Evolutionary conservation across 2,888 invertebrate species (phyloP).

Genomic region (Ditylenchus weischeri): DNA sequence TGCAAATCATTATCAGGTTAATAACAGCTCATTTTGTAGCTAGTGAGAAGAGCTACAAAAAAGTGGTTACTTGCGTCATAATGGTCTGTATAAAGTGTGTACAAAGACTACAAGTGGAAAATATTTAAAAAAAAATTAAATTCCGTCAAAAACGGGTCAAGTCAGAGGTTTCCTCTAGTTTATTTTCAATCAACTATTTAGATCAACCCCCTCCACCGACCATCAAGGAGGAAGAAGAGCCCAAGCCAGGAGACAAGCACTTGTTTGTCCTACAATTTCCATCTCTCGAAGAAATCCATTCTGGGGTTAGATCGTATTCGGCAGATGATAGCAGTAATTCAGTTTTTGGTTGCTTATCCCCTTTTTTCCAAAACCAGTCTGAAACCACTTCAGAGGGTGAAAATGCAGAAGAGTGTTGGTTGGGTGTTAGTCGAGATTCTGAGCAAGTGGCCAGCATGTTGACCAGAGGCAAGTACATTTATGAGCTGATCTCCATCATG

Average conservation of each 20-base stretch:
- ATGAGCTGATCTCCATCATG: constrained; percentile 85
- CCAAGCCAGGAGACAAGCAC: not conserved
- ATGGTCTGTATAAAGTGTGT: too few species aligned
- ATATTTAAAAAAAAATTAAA: too few species aligned
- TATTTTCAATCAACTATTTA: constrained; percentile 1
- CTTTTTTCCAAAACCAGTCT: too few species aligned
- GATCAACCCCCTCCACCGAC: not conserved
- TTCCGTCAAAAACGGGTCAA: too few species aligned
- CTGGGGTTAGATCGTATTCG: not conserved
- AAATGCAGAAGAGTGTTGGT: constrained; percentile 20
- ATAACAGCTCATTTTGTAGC: too few species aligned
- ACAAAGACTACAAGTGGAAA: too few species aligned
- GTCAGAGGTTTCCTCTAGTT: too few species aligned
- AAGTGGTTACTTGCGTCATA: too few species aligned
- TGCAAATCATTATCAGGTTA: too few species aligned
- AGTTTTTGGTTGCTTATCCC: too few species aligned
- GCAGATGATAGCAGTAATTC: not conserved
- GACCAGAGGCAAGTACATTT: constrained; percentile 70
- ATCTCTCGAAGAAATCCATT: not conserved
- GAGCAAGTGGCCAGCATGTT: constrained; percentile 38
- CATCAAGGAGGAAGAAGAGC: not conserved
- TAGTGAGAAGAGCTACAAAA: too few species aligned
- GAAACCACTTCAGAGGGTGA: not conserved
- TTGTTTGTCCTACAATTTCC: too few species aligned
- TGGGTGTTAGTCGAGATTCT: constrained; percentile 26